Percentiles rank a stretch among this genome's conserved stretches.
Conservation (phyloP, 2,888 invertebrate species). For the Drosophila dives region DNA sequence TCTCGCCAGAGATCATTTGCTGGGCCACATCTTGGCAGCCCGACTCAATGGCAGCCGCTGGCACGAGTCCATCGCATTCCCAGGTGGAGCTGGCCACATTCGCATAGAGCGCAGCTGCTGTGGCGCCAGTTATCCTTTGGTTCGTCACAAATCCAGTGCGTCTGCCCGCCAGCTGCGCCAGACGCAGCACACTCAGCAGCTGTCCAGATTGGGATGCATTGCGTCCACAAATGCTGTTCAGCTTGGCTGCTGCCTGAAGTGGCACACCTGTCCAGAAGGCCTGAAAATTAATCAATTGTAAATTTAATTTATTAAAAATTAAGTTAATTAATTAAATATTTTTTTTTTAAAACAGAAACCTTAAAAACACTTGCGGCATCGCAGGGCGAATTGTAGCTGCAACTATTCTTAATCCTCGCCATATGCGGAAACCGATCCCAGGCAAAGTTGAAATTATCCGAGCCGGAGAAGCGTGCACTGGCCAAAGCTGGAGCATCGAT, state of each 20-base stretch:
- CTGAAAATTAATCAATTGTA: not conserved
- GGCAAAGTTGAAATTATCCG: slow-evolving; percentile 84
- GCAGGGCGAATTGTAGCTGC: slow-evolving; percentile 91
- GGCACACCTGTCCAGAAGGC: slow-evolving; percentile 91
- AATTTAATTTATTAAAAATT: too few species aligned
- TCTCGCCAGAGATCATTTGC: slow-evolving; percentile 91
- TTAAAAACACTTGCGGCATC: slow-evolving; percentile 91
- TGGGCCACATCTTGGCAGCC: slow-evolving; percentile 92
- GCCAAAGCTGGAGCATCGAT: slow-evolving; percentile 93
- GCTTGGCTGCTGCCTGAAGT: not conserved
- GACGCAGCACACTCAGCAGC: slow-evolving; percentile 88
- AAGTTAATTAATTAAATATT: not conserved
- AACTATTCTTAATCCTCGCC: slow-evolving; percentile 94
- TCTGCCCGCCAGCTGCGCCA: slow-evolving; percentile 90
- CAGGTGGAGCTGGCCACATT: slow-evolving; percentile 90
- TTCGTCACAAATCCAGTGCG: slow-evolving; percentile 94
- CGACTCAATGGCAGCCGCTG: slow-evolving; percentile 83
- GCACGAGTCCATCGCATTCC: slow-evolving; percentile 91
- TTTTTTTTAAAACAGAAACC: not conserved
- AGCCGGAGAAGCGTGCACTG: slow-evolving; percentile 87
- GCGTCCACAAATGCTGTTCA: slow-evolving; percentile 89
- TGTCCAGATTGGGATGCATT: slow-evolving; percentile 87
- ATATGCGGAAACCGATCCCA: slow-evolving; percentile 93
- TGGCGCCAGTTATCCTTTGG: slow-evolving; percentile 93
- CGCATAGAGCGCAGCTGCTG: slow-evolving; percentile 91